These are phyloP conservation scores for Rhagoletis zephyria DNA, from an alignment of 1,140 invertebrate species.

Conservation along the genomic window DNA sequence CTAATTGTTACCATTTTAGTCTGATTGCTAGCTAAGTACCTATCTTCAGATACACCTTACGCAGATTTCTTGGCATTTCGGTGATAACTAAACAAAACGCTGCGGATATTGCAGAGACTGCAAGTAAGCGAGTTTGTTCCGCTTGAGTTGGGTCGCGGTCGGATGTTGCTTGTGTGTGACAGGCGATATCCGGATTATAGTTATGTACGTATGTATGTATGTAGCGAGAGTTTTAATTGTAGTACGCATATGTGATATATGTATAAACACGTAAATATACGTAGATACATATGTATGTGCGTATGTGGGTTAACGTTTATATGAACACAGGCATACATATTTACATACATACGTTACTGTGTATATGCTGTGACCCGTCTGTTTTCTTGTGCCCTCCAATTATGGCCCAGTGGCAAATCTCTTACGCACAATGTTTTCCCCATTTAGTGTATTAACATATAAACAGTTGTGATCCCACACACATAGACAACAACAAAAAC, in stretches of 20 bases:
- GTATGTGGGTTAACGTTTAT: too few relatives aligned
- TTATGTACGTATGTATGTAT: too few relatives aligned
- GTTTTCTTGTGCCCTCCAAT: neutral
- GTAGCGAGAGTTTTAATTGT: neutral
- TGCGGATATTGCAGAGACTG: neutral
- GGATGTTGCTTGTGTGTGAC: neutral
- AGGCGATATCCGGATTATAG: neutral
- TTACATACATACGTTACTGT: neutral
- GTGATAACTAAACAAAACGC: neutral
- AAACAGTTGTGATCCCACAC: slow-evolving; percentile 16
- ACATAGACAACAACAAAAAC: neutral
- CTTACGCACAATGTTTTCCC: neutral
- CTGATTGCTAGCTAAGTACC: slow-evolving; percentile 13
- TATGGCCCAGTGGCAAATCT: neutral
- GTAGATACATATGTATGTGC: too few relatives aligned
- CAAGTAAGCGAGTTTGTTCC: neutral
- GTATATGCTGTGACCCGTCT: neutral
- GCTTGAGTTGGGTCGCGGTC: slow-evolving; percentile 12
- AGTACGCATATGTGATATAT: neutral
- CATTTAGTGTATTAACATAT: slow-evolving; percentile 21
- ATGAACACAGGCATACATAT: neutral
- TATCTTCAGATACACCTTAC: neutral
- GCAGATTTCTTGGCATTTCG: slow-evolving; percentile 24
- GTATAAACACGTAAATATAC: too few relatives aligned
- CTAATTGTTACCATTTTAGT: slow-evolving; percentile 44